These are phyloP conservation scores for Hirtodrosophila trivittata DNA, from an alignment of 2,888 invertebrate genomes.

Conservation along the genomic window DNA sequence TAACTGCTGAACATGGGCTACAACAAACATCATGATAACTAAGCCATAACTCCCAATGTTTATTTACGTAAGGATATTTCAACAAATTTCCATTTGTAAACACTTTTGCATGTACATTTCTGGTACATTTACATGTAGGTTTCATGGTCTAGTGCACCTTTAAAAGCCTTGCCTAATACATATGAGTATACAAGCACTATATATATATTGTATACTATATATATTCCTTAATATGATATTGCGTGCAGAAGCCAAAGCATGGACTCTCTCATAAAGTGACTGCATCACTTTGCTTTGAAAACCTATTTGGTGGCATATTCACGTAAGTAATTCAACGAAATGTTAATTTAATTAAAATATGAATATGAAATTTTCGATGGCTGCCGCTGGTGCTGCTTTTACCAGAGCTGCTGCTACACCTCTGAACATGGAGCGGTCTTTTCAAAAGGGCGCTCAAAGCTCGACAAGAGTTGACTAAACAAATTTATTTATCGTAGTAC, in stretches of 20 bases:
- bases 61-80: background rate
- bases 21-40: constrained; percentile 19
- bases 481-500: constrained; percentile 67
- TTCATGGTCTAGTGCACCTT: constrained; percentile 60
- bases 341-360: constrained; percentile 77
- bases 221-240: constrained; percentile 41
- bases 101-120: constrained; percentile 1
- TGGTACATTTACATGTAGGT: constrained; percentile 31
- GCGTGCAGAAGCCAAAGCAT: constrained; percentile 16
- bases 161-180: constrained; percentile 19
- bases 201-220: no score
- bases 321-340: constrained; percentile 70
- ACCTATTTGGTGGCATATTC: constrained; percentile 20
- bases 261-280: constrained; percentile 29
- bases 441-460: constrained; percentile 58
- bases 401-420: no score
- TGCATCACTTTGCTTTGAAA: constrained; percentile 43
- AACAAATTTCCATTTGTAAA: constrained; percentile 31
- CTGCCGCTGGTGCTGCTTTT: background rate
- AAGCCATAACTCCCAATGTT: constrained; percentile 2
- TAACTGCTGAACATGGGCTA: background rate
- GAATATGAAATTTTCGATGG: constrained; percentile 65
- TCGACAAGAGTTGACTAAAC: constrained; percentile 55
- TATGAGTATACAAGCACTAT: no score
- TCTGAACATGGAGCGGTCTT: constrained; percentile 10